Conservation (phyloP, 2,113 vertebrate genomes). For the Neopipo cinnamomea region DNA sequence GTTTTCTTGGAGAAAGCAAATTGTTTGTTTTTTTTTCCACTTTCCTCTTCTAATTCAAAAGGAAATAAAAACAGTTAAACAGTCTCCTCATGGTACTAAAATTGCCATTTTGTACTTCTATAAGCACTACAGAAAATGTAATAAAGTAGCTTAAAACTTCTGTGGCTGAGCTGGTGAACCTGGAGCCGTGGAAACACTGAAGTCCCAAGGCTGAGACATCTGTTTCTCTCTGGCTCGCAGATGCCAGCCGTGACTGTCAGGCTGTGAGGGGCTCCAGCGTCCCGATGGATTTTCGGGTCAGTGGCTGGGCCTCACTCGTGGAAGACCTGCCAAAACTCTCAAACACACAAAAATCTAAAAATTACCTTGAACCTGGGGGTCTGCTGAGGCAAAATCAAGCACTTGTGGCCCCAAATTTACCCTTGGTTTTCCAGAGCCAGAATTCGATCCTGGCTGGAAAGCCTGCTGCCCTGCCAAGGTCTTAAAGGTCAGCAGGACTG, state of each 20-base stretch:
- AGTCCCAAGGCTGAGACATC: neutral
- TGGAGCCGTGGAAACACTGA: neutral
- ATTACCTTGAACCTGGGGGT: neutral
- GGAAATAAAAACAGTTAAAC: neutral
- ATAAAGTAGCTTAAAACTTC: neutral
- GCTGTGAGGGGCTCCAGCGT: neutral
- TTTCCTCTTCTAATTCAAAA: neutral
- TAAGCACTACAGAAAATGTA: neutral
- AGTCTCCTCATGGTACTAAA: neutral
- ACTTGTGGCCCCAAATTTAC: neutral
- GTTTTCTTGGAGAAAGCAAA: neutral
- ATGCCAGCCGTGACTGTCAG: fast-evolving
- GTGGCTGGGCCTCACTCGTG: fast-evolving
- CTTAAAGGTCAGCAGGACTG: neutral
- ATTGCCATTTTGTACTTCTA: neutral
- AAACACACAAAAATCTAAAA: neutral
- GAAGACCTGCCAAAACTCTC: neutral
- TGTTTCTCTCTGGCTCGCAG: fast-evolving
- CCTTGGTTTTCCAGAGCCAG: neutral
- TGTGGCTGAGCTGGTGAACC: neutral
- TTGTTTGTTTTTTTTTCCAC: neutral
- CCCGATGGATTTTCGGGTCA: fast-evolving
- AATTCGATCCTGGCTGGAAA: neutral
- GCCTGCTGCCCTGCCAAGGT: neutral
- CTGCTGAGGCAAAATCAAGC: fast-evolving